Evolutionary conservation across 2,888 invertebrate genomes (phyloP).

Genomic region (Poecilobothrus nobilitatus): DNA sequence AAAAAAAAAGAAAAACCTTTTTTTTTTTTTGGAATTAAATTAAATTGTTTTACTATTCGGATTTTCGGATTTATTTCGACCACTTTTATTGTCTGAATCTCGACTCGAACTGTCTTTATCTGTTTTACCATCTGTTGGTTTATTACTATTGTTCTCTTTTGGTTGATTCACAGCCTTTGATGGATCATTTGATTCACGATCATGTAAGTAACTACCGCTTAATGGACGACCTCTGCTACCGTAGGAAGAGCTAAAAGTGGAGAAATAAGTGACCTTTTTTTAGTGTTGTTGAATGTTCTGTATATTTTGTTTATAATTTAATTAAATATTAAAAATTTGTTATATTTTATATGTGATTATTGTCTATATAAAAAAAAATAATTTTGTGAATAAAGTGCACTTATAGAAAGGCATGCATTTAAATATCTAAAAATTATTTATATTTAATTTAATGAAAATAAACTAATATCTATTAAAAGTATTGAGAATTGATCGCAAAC

Average conservation of each 20-base stretch:
- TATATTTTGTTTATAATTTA: neutral
- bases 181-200: conserved; percentile 36
- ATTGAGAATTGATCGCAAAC: too few relatives aligned
- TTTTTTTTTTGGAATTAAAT: neutral
- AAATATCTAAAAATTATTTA: too few relatives aligned
- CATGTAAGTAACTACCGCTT: conserved; percentile 41
- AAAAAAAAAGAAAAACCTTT: too few relatives aligned
- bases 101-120: neutral
- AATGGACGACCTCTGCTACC: conserved; percentile 37
- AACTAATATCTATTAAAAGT: too few relatives aligned
- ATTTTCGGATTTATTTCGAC: neutral
- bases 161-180: conserved; percentile 9
- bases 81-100: neutral
- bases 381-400: too few relatives aligned
- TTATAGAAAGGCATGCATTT: too few relatives aligned
- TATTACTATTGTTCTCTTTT: neutral
- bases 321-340: too few relatives aligned
- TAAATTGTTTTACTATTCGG: neutral
- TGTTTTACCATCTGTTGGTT: neutral
- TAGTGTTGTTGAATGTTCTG: conserved; percentile 11
- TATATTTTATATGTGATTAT: too few relatives aligned
- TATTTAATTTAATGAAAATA: too few relatives aligned
- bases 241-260: conserved; percentile 44
- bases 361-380: too few relatives aligned
- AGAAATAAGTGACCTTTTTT: conserved; percentile 32